A percentile compares a stretch with the other conserved stretches of the same genome.
phyloP scores from a whole-genome alignment of 2,888 invertebrate species.

The Tenodera sinensis region DNA sequence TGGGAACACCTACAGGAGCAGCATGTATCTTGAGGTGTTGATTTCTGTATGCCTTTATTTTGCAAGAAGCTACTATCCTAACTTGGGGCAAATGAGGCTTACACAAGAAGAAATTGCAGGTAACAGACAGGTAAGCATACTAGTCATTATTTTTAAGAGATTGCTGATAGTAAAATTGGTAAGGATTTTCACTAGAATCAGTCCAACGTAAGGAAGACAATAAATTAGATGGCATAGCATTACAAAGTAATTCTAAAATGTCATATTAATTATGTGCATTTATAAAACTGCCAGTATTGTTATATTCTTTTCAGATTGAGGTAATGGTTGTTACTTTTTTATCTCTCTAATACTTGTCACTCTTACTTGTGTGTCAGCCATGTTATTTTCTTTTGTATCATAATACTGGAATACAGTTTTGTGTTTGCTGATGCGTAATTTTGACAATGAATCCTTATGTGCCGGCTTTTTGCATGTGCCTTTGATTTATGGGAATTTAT shows the following conservation, averaged over 20 bases:
- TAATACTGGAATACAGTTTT: too few species aligned
- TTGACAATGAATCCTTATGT: too few species aligned
- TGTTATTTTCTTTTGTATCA: too few species aligned
- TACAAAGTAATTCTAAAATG: not conserved
- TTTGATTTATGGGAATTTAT: too few species aligned
- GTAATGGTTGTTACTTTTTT: too few species aligned
- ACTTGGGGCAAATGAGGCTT: constrained; percentile 62
- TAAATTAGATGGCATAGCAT: not conserved
- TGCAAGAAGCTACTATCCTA: constrained; percentile 73
- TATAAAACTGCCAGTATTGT: too few species aligned
- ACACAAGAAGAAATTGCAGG: constrained; percentile 66
- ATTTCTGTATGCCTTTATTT: constrained; percentile 74
- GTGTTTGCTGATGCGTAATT: too few species aligned
- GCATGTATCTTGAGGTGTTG: constrained; percentile 77
- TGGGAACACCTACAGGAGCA: constrained; percentile 49
- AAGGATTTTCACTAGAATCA: not conserved
- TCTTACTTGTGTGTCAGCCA: too few species aligned
- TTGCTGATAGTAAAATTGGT: not conserved
- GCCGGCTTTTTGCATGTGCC: too few species aligned
- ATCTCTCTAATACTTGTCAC: too few species aligned
- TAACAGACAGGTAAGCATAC: constrained; percentile 55
- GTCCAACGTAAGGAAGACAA: not conserved
- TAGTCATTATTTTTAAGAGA: not conserved
- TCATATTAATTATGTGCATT: not conserved
- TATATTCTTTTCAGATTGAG: too few species aligned